Conservation (phyloP, 23 tunicate genomes). For the Trididemnum miniatum region DNA sequence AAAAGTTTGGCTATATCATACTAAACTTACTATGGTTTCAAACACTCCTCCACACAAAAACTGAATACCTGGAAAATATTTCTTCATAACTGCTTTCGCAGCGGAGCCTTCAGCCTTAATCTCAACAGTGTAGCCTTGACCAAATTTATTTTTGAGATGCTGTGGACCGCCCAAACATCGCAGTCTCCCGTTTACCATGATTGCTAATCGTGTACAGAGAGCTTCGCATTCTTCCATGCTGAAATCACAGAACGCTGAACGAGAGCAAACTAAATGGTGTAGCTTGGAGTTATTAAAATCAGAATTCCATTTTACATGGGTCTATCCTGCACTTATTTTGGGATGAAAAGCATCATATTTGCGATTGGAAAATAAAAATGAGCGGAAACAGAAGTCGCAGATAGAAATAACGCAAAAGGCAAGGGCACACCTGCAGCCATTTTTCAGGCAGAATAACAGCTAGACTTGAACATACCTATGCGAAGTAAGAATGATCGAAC, state of each 20-base stretch:
- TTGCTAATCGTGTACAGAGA: constrained; percentile 87
- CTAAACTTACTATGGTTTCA: too few species aligned
- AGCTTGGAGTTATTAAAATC: too few species aligned
- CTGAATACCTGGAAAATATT: constrained; percentile 57
- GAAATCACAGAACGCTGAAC: too few species aligned
- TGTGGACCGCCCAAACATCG: constrained; percentile 88
- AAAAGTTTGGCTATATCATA: too few species aligned
- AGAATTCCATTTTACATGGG: too few species aligned
- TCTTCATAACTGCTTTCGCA: constrained; percentile 16
- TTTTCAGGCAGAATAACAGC: not conserved
- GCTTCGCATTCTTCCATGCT: constrained; percentile 99
- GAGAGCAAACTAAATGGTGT: too few species aligned
- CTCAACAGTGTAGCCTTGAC: constrained; percentile 89
- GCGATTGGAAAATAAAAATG: too few species aligned
- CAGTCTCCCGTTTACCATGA: constrained; percentile 89
- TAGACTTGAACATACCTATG: constrained; percentile 77
- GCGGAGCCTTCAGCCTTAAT: constrained; percentile 29
- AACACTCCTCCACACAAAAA: not conserved
- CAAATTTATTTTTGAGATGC: constrained; percentile 89
- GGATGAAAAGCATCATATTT: too few species aligned
- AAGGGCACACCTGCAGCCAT: too few species aligned
- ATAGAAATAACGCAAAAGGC: too few species aligned
- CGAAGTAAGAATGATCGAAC: constrained; percentile 81
- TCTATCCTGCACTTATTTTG: too few species aligned
- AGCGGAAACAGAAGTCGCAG: not conserved